Conservation (phyloP, 2,888 invertebrate species). For the Zootermopsis nevadensis region DNA sequence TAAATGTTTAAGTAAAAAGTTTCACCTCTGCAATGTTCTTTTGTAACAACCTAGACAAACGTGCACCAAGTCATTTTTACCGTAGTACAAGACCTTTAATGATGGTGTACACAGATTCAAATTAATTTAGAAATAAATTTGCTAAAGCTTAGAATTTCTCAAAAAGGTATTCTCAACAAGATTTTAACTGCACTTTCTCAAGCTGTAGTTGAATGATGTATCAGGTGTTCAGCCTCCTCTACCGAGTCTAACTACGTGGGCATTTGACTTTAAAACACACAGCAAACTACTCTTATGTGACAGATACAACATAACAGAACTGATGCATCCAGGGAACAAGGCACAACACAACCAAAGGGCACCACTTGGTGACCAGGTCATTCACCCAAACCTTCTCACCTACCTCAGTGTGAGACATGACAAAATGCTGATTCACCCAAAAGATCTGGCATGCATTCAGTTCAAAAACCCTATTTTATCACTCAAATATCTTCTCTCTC, state of each 20-base stretch:
- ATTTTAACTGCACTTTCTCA: background rate
- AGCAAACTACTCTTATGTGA: slow-evolving; percentile 12
- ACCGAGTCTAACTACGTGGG: background rate
- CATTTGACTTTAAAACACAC: background rate
- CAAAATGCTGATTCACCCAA: slow-evolving; percentile 38
- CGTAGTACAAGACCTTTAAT: too few species aligned
- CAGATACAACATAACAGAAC: slow-evolving; percentile 42
- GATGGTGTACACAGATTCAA: too few species aligned
- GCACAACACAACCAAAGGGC: slow-evolving; percentile 36
- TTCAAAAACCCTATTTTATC: background rate
- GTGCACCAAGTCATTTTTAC: too few species aligned
- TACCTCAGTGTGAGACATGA: slow-evolving; percentile 1
- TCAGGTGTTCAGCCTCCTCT: slow-evolving; percentile 13
- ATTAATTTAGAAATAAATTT: too few species aligned
- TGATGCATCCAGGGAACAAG: slow-evolving; percentile 37
- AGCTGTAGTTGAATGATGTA: background rate
- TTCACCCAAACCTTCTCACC: slow-evolving; percentile 42
- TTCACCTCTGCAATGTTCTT: too few species aligned
- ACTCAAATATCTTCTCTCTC: background rate
- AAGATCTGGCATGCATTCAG: slow-evolving; percentile 1
- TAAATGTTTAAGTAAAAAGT: too few species aligned
- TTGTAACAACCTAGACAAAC: too few species aligned
- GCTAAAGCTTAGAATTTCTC: too few species aligned
- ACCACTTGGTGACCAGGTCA: slow-evolving; percentile 22
- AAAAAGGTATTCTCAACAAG: background rate